Percentiles rank a stretch among this genome's conserved stretches.
These are phyloP conservation scores for Ametastegia equiseti DNA, from an alignment of 2,888 invertebrate species.

Conservation along the genomic window DNA sequence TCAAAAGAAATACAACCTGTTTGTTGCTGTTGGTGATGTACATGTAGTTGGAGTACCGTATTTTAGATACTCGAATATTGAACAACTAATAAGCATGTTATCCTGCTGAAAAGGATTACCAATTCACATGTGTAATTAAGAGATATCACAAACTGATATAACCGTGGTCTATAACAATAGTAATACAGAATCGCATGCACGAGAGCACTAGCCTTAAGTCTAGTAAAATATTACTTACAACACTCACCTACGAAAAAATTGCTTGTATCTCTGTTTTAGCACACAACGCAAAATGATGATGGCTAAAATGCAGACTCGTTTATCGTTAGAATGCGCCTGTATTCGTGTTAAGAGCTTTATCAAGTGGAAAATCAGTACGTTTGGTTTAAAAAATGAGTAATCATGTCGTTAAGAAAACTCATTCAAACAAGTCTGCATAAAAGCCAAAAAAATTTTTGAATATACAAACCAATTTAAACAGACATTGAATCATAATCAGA, in stretches of 20 bases:
- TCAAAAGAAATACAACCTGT: neutral
- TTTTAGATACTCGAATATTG: neutral
- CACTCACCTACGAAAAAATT: conserved; percentile 15
- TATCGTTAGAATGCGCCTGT: neutral
- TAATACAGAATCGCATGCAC: conserved; percentile 30
- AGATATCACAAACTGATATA: conserved; percentile 39
- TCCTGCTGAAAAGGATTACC: conserved; percentile 15
- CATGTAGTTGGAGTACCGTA: too few species aligned
- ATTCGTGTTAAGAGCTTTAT: neutral
- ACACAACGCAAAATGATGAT: conserved; percentile 2
- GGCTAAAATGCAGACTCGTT: neutral
- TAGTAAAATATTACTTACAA: conserved; percentile 13
- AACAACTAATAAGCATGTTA: neutral
- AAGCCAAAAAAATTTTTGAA: neutral
- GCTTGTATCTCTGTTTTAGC: conserved; percentile 5
- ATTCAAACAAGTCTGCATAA: conserved; percentile 7
- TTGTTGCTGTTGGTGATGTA: neutral
- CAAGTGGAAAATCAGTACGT: neutral
- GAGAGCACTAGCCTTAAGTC: conserved; percentile 8
- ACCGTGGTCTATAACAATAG: conserved; percentile 16
- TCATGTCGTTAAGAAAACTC: neutral
- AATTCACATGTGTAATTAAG: conserved; percentile 18
- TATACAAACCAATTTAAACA: conserved; percentile 11
- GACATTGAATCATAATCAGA: conserved; percentile 72
- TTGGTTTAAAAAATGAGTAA: neutral